phyloP scores from a whole-genome alignment of 64 coral and sea anemone species.

The Actinia tenebrosa region DNA sequence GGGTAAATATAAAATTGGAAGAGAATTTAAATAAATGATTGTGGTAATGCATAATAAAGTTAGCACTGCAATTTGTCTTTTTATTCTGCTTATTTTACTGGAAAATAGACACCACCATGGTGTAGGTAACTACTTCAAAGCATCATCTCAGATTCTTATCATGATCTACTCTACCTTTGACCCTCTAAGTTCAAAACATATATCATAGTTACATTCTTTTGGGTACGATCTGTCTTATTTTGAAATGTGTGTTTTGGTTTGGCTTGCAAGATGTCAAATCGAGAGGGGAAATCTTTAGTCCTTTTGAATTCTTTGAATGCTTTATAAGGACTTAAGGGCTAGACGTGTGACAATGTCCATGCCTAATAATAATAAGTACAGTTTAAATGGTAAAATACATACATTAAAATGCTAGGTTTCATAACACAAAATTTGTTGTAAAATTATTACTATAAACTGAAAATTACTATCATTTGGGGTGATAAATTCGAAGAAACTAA shows the following conservation, averaged over 20 bases:
- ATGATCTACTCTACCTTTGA: not conserved
- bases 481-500: too few species aligned
- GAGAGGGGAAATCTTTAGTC: not conserved
- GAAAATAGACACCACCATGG: not conserved
- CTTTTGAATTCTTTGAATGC: slow-evolving; percentile 5
- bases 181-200: not conserved
- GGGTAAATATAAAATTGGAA: too few species aligned
- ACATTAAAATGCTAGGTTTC: too few species aligned
- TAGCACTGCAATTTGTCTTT: not conserved
- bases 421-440: too few species aligned
- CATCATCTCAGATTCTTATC: not conserved
- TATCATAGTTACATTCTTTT: not conserved
- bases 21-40: too few species aligned
- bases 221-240: not conserved
- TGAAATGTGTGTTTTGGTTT: slow-evolving; percentile 8
- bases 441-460: too few species aligned
- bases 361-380: not conserved
- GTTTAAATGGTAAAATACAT: not conserved
- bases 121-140: not conserved
- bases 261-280: not conserved
- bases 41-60: too few species aligned
- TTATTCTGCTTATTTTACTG: not conserved
- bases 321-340: not conserved
- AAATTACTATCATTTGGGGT: too few species aligned
- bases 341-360: not conserved